These are phyloP conservation scores for Heteronetta atricapilla DNA, from an alignment of 2,113 vertebrate genomes.

Conservation along the genomic window DNA sequence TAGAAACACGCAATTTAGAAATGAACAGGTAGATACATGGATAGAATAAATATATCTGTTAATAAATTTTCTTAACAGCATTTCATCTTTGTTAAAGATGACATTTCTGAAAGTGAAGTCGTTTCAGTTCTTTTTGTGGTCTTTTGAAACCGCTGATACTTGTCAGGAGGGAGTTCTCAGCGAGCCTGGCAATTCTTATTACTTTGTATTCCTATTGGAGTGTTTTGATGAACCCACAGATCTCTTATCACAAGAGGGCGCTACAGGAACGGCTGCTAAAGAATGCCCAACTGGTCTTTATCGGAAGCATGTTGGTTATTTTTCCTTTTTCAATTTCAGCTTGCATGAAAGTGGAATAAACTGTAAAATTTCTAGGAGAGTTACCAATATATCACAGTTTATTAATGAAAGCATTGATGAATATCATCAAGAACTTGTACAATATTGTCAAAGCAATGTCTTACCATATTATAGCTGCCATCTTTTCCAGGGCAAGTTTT, in stretches of 20 bases:
- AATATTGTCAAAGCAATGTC: not conserved
- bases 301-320: not conserved
- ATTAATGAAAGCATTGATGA: not conserved
- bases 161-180: not conserved
- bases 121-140: not conserved
- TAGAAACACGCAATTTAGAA: not conserved
- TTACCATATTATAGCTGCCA: not conserved
- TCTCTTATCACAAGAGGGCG: conserved; percentile 39
- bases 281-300: not conserved
- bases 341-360: not conserved
- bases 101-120: not conserved
- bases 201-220: not conserved
- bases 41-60: not conserved
- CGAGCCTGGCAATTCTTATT: not conserved
- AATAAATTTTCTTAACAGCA: not conserved
- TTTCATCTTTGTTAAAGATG: not conserved
- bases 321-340: not conserved
- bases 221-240: not conserved
- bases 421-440: not conserved
- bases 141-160: not conserved
- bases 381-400: not conserved
- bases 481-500: not conserved
- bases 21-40: not conserved
- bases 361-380: not conserved
- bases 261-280: conserved; percentile 17